Base-by-base conservation (phyloP, 2,888 invertebrate species). In the Muscina levida region DNA sequence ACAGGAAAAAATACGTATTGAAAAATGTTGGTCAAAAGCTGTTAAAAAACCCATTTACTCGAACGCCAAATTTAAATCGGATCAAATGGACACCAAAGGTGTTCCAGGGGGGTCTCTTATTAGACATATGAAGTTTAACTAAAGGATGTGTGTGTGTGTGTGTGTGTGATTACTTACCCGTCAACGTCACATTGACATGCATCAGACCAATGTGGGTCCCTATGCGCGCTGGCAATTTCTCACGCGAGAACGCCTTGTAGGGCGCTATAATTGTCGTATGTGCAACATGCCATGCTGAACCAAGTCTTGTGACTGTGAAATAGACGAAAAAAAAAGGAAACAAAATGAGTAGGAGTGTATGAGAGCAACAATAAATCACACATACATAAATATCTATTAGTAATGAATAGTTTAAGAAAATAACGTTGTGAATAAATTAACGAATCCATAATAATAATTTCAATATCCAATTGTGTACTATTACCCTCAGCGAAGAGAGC, bases 131-230 rank as follows among this genome's bases (percentile, higher is more conserved):
- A 44, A 44, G 5, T 10, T n/a, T n/a, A n/a, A n/a, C n/a, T n/a
- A n/a, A n/a, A n/a, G n/a, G n/a, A n/a, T n/a, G n/a, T n/a, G n/a
- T 10, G 11, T n/a, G 11, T 31, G 39, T 59, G 17, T 8, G 39
- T 59, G n/a, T 42, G 42, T 19, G 19, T 22, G 39, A 2, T 57
- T 76, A 82, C 91, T 92, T 92, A 97, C 98, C 96, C 91, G 93
- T 94, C 85, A 98, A 93, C 71, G 98, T 98, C 87, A 99, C 96
- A 92, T 99, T 99, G 91, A 98, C 96, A 91, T 97, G 97, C 88
- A 95, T 95, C 82, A 99, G 93, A 73, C 98, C 98, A 85, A 99
- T 95, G 90, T 95, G 95, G 77, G 98, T 95, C 44, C 97, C 97
- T 84, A 99, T 93, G 91, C 95, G 94, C 86, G 97, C 98, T 87